These are phyloP conservation scores for Pseudococcus viburni DNA, from an alignment of 2,888 invertebrate species.

Conservation along the genomic window DNA sequence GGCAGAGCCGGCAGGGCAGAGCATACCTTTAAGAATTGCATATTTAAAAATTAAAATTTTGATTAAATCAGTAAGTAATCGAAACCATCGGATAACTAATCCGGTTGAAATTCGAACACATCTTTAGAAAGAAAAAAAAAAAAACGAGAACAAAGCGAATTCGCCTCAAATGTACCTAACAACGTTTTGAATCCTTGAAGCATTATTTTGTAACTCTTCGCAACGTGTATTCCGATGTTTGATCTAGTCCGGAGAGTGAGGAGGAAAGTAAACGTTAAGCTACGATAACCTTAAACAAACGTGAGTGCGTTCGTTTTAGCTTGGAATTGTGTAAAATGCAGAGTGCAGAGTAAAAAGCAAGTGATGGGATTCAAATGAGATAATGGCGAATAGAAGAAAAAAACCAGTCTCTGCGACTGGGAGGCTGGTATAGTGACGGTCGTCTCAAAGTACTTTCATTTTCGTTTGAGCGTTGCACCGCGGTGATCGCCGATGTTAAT, in stretches of 20 bases:
- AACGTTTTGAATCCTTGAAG: slow-evolving; percentile 42
- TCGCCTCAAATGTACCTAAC: background rate
- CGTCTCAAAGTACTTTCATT: slow-evolving; percentile 58
- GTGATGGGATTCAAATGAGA: slow-evolving; percentile 59
- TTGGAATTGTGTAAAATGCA: slow-evolving; percentile 40
- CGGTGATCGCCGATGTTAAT: slow-evolving; percentile 48
- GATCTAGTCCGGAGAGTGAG: background rate
- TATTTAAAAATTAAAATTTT: no score
- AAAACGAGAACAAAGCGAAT: background rate
- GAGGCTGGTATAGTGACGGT: slow-evolving; percentile 46
- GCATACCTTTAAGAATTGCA: no score
- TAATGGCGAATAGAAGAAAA: slow-evolving; percentile 43
- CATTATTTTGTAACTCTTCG: slow-evolving; percentile 37
- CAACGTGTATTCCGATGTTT: background rate
- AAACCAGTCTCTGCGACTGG: slow-evolving; percentile 55
- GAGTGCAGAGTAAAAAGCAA: slow-evolving; percentile 38
- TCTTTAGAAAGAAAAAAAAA: background rate
- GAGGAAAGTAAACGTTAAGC: background rate
- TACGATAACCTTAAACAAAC: slow-evolving; percentile 39
- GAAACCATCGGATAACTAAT: background rate
- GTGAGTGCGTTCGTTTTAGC: slow-evolving; percentile 13
- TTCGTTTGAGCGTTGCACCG: slow-evolving; percentile 57
- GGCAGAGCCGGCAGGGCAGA: no score
- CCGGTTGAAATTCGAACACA: background rate
- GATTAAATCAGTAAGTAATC: no score